These are phyloP conservation scores for Apostichopus californicus DNA, from an alignment of 35 echinoderm and acorn worm genomes.

Conservation along the genomic window DNA sequence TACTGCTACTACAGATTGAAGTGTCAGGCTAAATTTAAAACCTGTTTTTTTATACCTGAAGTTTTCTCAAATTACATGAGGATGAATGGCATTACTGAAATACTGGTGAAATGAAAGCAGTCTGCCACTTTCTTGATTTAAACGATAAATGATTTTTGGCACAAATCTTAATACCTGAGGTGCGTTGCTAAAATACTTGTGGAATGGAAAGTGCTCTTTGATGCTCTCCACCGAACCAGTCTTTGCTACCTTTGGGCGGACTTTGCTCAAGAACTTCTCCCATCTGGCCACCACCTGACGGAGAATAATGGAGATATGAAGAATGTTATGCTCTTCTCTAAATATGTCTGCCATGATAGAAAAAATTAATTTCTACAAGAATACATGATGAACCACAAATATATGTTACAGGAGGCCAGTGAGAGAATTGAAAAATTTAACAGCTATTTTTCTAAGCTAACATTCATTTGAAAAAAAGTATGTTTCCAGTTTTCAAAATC, in stretches of 20 bases:
- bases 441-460: not conserved
- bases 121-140: not conserved
- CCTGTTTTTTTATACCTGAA: not conserved
- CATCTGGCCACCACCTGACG: constrained; percentile 91
- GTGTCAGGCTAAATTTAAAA: no score
- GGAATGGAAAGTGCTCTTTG: constrained; percentile 86
- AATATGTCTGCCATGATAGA: not conserved
- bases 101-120: no score
- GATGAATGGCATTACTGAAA: no score
- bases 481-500: no score
- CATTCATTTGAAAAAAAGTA: not conserved
- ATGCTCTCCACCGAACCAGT: constrained; percentile 62
- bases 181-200: constrained; percentile 98
- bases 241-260: constrained; percentile 58
- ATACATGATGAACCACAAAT: not conserved
- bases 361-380: not conserved
- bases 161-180: constrained; percentile 47
- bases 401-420: not conserved
- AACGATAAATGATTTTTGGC: not conserved
- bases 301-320: not conserved
- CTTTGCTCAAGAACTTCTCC: constrained; percentile 98
- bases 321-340: no score
- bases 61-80: not conserved
- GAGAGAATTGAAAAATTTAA: no score
- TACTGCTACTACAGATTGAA: no score